These are phyloP conservation scores for Lepidochrysops patricia DNA, from an alignment of 2,888 invertebrate species.

Conservation along the genomic window DNA sequence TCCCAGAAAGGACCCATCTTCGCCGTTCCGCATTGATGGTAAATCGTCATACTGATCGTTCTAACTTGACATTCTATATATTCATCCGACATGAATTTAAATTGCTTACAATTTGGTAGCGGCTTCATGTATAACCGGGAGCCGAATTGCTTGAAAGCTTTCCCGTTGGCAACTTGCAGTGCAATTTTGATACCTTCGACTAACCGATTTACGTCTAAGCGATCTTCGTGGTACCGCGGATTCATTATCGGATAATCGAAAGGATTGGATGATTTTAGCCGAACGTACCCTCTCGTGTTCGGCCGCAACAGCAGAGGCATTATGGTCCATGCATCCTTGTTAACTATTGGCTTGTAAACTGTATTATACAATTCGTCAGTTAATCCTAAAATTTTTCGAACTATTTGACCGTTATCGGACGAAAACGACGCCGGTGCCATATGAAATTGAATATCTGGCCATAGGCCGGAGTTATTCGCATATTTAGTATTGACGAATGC, in stretches of 20 bases:
- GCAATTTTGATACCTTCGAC: slow-evolving; percentile 90
- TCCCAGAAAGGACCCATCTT: slow-evolving; percentile 92
- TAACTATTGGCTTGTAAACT: slow-evolving; percentile 86
- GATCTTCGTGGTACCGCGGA: slow-evolving; percentile 92
- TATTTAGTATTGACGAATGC: slow-evolving; percentile 90
- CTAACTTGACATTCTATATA: slow-evolving; percentile 92
- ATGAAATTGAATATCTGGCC: slow-evolving; percentile 94
- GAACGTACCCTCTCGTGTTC: slow-evolving; percentile 84
- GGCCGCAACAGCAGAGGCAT: slow-evolving; percentile 89
- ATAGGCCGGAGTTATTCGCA: slow-evolving; percentile 83
- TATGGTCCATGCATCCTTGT: slow-evolving; percentile 87
- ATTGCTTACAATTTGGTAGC: slow-evolving; percentile 84
- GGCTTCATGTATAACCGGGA: slow-evolving; percentile 83
- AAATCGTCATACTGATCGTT: slow-evolving; percentile 91
- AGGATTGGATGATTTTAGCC: slow-evolving; percentile 86
- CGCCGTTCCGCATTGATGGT: slow-evolving; percentile 90
- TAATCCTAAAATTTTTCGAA: slow-evolving; percentile 84
- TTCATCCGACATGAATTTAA: slow-evolving; percentile 82
- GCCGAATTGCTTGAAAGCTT: slow-evolving; percentile 87
- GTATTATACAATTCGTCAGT: slow-evolving; percentile 86
- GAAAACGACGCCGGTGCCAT: slow-evolving; percentile 93
- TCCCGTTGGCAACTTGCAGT: slow-evolving; percentile 80
- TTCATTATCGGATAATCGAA: slow-evolving; percentile 91
- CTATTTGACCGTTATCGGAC: slow-evolving; percentile 84
- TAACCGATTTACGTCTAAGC: slow-evolving; percentile 83